Conservation (phyloP, 2,113 vertebrate species). For the Dromas ardeola region DNA sequence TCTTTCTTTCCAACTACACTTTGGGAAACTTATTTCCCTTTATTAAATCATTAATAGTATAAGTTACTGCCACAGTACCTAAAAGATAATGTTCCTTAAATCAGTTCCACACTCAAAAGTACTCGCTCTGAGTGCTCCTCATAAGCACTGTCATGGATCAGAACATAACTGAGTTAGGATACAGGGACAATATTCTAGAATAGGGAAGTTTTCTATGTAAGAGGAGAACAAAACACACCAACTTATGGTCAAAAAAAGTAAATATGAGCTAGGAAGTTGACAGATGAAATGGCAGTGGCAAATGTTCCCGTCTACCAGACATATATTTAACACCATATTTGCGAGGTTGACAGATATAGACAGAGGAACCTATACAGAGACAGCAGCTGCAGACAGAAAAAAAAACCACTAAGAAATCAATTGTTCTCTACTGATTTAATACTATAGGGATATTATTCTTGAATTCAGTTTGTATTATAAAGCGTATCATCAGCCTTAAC, state of each 20-base stretch:
- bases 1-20: neutral
- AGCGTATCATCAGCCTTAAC: neutral
- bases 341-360: neutral
- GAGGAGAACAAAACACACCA: neutral
- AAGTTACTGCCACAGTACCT: neutral
- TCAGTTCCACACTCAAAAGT: neutral
- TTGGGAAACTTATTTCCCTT: neutral
- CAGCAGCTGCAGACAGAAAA: neutral
- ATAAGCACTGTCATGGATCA: neutral
- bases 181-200: neutral
- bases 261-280: neutral
- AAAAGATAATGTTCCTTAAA: neutral
- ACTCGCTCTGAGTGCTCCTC: neutral
- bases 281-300: neutral
- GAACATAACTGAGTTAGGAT: neutral
- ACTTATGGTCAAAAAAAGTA: neutral
- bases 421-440: neutral
- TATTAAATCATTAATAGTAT: slow-evolving; percentile 12
- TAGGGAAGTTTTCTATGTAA: neutral
- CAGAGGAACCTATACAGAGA: neutral
- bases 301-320: neutral
- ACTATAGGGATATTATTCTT: neutral
- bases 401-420: neutral
- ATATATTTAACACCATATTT: neutral
- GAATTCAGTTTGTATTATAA: neutral